Evolutionary conservation across 2,888 invertebrate species (phyloP).

Genomic region (Trypoxylon attenuatum): DNA sequence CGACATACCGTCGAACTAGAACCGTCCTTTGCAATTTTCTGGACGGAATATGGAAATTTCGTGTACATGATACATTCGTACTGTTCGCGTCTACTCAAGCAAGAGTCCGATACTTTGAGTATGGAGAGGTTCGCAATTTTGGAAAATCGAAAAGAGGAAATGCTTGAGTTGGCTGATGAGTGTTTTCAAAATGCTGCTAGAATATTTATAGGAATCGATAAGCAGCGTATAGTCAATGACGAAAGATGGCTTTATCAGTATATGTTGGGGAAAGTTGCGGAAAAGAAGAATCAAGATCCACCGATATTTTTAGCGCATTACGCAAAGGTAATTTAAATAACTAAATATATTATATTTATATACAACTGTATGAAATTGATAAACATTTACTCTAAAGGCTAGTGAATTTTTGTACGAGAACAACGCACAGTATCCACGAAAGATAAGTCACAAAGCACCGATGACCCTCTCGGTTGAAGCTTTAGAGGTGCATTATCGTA

Average conservation of each 20-base stretch:
- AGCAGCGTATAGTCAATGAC: slow-evolving; percentile 80
- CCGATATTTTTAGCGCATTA: slow-evolving; percentile 87
- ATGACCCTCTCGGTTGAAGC: slow-evolving; percentile 91
- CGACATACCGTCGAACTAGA: slow-evolving; percentile 86
- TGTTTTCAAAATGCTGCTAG: slow-evolving; percentile 85
- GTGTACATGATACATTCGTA: slow-evolving; percentile 93
- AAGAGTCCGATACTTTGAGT: slow-evolving; percentile 84
- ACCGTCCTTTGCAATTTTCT: slow-evolving; percentile 83
- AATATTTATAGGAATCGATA: slow-evolving; percentile 77
- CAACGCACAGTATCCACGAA: slow-evolving; percentile 88
- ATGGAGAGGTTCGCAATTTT: slow-evolving; percentile 85
- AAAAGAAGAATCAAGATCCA: slow-evolving; percentile 87
- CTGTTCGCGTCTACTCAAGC: slow-evolving; percentile 89
- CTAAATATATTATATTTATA: slow-evolving; percentile 12
- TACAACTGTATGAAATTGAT: slow-evolving; percentile 1
- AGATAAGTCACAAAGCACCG: slow-evolving; percentile 90
- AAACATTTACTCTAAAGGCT: slow-evolving; percentile 77
- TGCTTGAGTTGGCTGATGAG: slow-evolving; percentile 85
- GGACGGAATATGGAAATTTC: slow-evolving; percentile 94
- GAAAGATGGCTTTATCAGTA: slow-evolving; percentile 96
- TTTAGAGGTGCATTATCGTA: slow-evolving; percentile 88
- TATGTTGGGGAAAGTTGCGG: slow-evolving; percentile 96
- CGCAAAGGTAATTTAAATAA: slow-evolving; percentile 76
- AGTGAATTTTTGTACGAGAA: slow-evolving; percentile 86
- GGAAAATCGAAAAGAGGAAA: slow-evolving; percentile 85